Evolutionary conservation across 2,888 invertebrate genomes (phyloP).

Genomic region (Tipula lateralis): DNA sequence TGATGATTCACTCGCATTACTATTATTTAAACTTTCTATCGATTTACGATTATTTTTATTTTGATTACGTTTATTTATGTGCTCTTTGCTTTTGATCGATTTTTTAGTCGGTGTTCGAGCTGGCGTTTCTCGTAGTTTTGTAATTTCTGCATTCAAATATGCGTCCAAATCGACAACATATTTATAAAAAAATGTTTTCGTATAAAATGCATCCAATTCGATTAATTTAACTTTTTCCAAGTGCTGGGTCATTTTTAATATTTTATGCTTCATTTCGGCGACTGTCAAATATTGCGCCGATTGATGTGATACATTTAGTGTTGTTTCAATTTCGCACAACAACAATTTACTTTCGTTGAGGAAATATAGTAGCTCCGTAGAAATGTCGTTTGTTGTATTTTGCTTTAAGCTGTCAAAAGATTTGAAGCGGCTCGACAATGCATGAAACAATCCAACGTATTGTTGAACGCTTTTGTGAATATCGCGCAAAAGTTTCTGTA

Average conservation of each 20-base stretch:
- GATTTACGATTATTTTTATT: background rate
- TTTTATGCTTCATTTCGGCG: background rate
- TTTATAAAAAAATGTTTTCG: background rate
- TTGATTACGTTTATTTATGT: background rate
- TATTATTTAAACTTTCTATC: background rate
- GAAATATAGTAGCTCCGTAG: background rate
- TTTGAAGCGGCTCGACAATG: background rate
- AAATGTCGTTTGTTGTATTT: background rate
- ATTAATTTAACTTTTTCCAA: background rate
- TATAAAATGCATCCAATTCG: background rate
- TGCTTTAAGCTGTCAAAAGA: background rate
- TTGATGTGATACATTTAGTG: background rate
- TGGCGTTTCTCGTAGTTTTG: background rate
- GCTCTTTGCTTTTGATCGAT: background rate
- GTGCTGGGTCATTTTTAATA: background rate
- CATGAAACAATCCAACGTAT: background rate
- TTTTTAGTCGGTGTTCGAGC: background rate
- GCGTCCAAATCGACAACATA: background rate
- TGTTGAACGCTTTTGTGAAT: background rate
- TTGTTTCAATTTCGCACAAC: background rate
- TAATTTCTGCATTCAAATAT: background rate
- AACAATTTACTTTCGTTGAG: background rate
- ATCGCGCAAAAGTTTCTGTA: background rate
- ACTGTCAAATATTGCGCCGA: background rate
- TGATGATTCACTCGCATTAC: background rate